Base-by-base conservation (phyloP, 1,140 invertebrate genomes). In the Brachionus plicatilis region DNA sequence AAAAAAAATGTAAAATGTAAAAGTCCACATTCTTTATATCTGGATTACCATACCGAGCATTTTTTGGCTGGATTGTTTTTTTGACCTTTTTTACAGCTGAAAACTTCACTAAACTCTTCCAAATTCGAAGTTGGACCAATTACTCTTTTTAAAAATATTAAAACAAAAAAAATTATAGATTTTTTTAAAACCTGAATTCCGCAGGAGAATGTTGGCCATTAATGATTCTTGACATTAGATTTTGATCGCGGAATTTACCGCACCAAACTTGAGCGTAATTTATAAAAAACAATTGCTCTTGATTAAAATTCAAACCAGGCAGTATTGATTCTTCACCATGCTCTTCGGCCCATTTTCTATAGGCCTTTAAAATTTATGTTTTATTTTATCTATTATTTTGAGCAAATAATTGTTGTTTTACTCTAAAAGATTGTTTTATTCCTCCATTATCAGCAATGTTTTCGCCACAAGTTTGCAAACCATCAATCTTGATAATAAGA, bases 211-310 rank as follows among this genome's bases (percentile, higher is more conserved):
- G 91, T 6, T 89, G 87, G 11, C 89, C 89, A 37, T 88, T 90
- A 37, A 88, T 87, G 5, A 91, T 87, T 80, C 89, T 88, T 66
- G 90, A 90, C n/a, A 90, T 85, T 6, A 89, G 87, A 33, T 89
- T 88, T 85, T 91, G 88, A 4, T 89, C 89, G 65, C 90, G 88
- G 87, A 89, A 90, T 6, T 88, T 88, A 20, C 90, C 89, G 85
- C 91, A 91, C 91, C 91, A 82, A 47, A 93, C 92, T 91, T 93
- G 93, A 78, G 93, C 93, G 87, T 92, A 93, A 86, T 91, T 91
- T 84, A 94, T 89, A 87, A 93, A 94, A 88, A 94, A 94, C 33
- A 94, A 88, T 88, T 94, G 93, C 72, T 91, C 90, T n/a, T 91
- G 90, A 9, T 91, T 91, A 43, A 92, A 91, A 70, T 92, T 90